Evolutionary conservation across 1,140 invertebrate genomes (phyloP), one percentile per base, ranked within the genome.

Genomic region (Brachionus rotundiformis): DNA sequence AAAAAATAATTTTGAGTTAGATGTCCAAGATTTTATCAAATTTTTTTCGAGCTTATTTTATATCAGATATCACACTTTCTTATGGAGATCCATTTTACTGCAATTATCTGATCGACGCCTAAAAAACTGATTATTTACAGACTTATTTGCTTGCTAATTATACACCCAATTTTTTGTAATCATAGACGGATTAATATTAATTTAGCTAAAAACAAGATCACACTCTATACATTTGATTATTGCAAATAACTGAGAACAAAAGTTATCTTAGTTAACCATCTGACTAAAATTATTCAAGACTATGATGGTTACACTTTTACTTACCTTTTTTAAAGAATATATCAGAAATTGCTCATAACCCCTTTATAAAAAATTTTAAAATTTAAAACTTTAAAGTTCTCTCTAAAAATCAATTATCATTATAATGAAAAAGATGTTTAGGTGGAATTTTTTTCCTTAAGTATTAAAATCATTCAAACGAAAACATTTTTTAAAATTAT

Each of bases 141-240:
- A 68, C 63, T 68, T 68, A 68, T 31, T 63, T 63, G 61, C 63
- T 36, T 68, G 63, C 16, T 68, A 68, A 68, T 68, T 68, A 68
- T 68, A 68, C 31, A 68, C 63, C 63, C 36, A 68, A 68, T 68
- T 31, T 68, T 16, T 33, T 33, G 63, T 33, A 68, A 68, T 68
- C 16, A 31, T 68, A 68, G 63, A 68, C 63, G n/a, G 31, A 36
- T 36, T 33, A 68, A 16, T 68, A 36, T 29, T 63, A 29, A 11
- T 63, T 63, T 63, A 29, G 25, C 7, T 5, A 25, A n/a, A 13
- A 29, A 29, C 23, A 63, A 29, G 25, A 63, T 63, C 16, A 68
- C 63, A 68, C 63, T 68, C 33, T 8, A 36, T n/a, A 23, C 5
- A 3, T 29, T 63, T 68, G 63, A 36, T 68, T 68, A 68, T 68